phyloP scores from a whole-genome alignment of 2,797 vertebrate species.

The Acanthis flammea region DNA sequence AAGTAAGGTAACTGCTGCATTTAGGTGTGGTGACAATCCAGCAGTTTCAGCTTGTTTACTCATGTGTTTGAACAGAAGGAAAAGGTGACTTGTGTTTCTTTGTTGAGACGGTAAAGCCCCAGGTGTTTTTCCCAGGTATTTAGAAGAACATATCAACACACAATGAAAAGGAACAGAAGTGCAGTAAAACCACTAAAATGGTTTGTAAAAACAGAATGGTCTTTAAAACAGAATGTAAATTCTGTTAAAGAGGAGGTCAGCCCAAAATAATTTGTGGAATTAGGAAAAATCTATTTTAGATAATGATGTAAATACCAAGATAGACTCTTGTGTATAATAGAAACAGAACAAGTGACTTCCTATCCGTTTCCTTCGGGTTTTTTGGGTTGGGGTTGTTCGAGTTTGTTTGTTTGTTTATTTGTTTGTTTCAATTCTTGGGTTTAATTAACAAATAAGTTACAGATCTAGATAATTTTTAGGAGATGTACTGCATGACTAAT shows the following conservation, averaged over 20 bases:
- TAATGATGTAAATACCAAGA: background rate
- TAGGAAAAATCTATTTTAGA: background rate
- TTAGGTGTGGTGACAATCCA: background rate
- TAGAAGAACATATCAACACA: background rate
- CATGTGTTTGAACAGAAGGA: background rate
- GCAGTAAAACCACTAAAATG: background rate
- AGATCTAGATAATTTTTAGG: background rate
- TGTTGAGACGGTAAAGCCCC: background rate
- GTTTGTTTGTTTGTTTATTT: background rate
- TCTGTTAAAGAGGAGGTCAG: background rate
- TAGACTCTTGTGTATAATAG: background rate
- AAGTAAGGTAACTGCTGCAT: background rate
- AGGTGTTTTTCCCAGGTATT: background rate
- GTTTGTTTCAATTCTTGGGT: background rate
- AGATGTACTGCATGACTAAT: background rate
- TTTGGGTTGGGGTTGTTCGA: background rate
- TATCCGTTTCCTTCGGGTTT: fast-evolving
- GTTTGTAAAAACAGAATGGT: too few relatives aligned
- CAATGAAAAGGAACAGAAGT: background rate
- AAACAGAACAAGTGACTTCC: background rate
- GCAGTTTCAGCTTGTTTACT: background rate
- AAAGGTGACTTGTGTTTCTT: background rate
- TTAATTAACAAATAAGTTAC: background rate
- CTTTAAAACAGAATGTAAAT: too few relatives aligned
- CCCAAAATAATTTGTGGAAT: background rate